Evolutionary conservation across 23 tunicate genomes (phyloP), one percentile per base, ranked within the genome.

Genomic region (Trididemnum miniatum): DNA sequence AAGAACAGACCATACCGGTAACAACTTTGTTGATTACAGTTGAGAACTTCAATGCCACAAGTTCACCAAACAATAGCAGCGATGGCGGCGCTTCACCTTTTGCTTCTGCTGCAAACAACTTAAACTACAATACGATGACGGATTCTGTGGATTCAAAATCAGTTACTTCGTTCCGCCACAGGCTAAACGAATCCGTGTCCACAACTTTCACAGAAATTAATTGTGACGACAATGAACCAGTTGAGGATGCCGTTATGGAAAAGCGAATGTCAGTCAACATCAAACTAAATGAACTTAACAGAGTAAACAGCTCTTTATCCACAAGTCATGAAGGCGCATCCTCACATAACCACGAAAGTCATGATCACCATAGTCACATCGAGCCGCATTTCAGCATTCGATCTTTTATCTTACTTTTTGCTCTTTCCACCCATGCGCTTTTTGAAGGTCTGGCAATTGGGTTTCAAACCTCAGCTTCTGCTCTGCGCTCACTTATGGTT

Each of bases 391-490:
- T 83, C 1, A 87, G 80, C 30, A 78, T 89, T 32, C 81, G 95
- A 0, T 30, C 84, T 0, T 34, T 89, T 24, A 71, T 89, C 20
- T 78, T 89, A 9, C 85, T 89, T 15, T 80, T 85, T 60, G 95
- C 95, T 27, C 80, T 89, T 0, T 85, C 95, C 2, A 72, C 84
- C 20, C 95, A 89, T 71, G 95, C 95, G 0, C 35, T 89, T n/a
- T 89, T 89, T 64, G 95, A 89, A 71, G 95, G 95, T 15, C 71
- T 89, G n/a, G 89, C 88, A 25, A 84, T 89, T 59, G 93, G 93
- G 2, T 71, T 88, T 23, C 86, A 83, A 38, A 65, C 38, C 0
- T 60, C 69, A 1, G 65, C 88, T 15, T 71, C 85, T 5, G 91
- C 82, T n/a, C 57, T 87, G 35, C 23, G 90, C 72, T 79, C 90